Conservation (phyloP, 2,113 vertebrate species). For the Nannobrachium achirus region DNA sequence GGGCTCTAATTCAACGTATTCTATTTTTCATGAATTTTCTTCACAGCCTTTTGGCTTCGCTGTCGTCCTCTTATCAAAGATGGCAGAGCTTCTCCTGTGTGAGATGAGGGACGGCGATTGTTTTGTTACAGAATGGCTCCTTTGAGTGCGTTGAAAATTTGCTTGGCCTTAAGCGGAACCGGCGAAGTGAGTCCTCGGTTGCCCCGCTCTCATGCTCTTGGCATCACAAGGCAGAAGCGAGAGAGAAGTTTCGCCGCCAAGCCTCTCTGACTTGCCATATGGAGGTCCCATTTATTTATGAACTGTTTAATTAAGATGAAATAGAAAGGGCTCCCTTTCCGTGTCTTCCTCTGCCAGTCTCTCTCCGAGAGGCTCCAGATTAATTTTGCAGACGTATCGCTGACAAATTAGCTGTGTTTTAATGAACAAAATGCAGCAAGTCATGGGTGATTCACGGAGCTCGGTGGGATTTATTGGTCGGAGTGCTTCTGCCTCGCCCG, state of each 20-base stretch:
- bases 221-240: no score
- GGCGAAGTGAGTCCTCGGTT: constrained; percentile 19
- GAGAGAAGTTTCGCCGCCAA: background rate
- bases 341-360: constrained; percentile 26
- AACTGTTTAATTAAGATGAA: constrained; percentile 69
- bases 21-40: no score
- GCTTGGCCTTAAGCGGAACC: constrained; percentile 28
- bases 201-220: no score
- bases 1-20: no score
- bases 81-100: no score
- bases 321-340: constrained; percentile 45
- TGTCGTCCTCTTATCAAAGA: no score
- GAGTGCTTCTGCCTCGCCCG: background rate
- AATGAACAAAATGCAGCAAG: constrained; percentile 64
- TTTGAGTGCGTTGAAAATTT: constrained; percentile 21
- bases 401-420: constrained; percentile 64
- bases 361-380: constrained; percentile 38
- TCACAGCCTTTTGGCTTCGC: no score
- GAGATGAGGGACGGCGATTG: background rate
- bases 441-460: constrained; percentile 56
- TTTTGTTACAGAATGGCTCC: constrained; percentile 6
- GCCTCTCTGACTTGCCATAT: constrained; percentile 31
- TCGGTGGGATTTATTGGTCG: constrained; percentile 51
- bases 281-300: constrained; percentile 59
- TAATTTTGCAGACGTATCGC: constrained; percentile 56